Percentiles rank a stretch among this genome's conserved stretches.
Evolutionary conservation across 2,888 invertebrate genomes (phyloP).

Genomic region (Papilio elwesi): DNA sequence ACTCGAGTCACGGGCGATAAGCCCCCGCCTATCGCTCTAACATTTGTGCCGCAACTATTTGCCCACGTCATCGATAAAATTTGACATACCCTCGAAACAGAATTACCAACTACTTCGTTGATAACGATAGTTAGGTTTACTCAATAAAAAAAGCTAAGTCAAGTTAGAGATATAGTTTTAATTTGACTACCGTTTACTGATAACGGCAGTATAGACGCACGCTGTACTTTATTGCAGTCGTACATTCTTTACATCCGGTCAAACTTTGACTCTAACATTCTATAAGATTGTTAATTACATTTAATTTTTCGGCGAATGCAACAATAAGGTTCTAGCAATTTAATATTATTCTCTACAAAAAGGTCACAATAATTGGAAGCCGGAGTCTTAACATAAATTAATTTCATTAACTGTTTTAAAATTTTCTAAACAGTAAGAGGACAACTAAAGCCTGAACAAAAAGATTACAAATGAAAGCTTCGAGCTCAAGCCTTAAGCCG

Average conservation of each 20-base stretch:
- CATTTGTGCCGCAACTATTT: conserved; percentile 51
- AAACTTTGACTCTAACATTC: too few relatives aligned
- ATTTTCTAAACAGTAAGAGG: too few relatives aligned
- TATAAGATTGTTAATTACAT: too few relatives aligned
- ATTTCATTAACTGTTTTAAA: too few relatives aligned
- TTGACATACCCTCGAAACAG: conserved; percentile 50
- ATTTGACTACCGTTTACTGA: not conserved
- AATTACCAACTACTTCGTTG: conserved; percentile 45
- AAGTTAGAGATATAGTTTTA: not conserved
- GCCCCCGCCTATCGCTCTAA: conserved; percentile 28
- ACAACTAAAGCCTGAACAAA: too few relatives aligned
- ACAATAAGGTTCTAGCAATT: too few relatives aligned
- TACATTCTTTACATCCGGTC: too few relatives aligned
- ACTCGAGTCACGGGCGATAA: conserved; percentile 38
- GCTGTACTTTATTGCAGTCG: too few relatives aligned
- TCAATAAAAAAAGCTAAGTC: not conserved
- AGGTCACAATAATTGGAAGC: too few relatives aligned
- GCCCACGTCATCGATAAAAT: conserved; percentile 60
- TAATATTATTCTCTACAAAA: too few relatives aligned
- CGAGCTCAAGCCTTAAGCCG: conserved; percentile 50
- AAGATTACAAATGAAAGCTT: not conserved
- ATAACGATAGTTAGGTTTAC: conserved; percentile 47
- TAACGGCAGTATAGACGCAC: not conserved
- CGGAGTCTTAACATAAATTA: too few relatives aligned
- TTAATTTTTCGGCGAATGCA: too few relatives aligned